A percentile compares a stretch with the other conserved stretches of the same genome.
Evolutionary conservation across 2,797 vertebrate species (phyloP).

Genomic region (Pipistrellus pipistrellus): DNA sequence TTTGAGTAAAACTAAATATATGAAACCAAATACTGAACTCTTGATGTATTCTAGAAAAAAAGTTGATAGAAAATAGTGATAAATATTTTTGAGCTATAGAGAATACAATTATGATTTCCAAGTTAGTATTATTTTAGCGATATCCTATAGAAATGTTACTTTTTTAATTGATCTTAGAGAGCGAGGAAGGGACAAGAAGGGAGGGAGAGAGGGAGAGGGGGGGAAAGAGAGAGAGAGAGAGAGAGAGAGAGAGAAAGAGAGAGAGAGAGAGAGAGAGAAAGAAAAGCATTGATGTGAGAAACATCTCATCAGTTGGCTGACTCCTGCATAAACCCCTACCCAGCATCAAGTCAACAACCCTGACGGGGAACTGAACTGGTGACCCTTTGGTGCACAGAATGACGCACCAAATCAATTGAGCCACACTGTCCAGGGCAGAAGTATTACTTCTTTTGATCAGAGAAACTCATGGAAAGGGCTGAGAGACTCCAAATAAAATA

Average conservation of each 20-base stretch:
- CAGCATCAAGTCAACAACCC: no score
- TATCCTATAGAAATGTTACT: not conserved
- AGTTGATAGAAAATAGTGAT: not conserved
- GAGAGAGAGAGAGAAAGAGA: no score
- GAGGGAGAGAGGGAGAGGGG: no score
- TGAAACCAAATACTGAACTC: not conserved
- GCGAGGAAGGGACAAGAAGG: no score
- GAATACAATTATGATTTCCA: constrained; percentile 18
- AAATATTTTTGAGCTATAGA: not conserved
- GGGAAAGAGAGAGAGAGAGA: rapidly evolving
- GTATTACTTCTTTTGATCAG: constrained; percentile 51
- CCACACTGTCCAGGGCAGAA: no score
- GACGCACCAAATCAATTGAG: not conserved
- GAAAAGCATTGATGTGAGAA: no score
- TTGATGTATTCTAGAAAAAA: constrained; percentile 43
- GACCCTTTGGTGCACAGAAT: no score
- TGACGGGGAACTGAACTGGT: no score
- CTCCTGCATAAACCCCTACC: no score
- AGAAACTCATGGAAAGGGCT: constrained; percentile 35
- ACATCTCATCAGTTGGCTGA: no score
- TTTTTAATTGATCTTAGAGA: no score
- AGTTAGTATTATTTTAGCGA: constrained; percentile 53
- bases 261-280: no score
- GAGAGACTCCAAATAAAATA: constrained; percentile 3
- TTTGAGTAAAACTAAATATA: constrained; percentile 48